Base-by-base conservation (phyloP, 2,113 vertebrate species). In the Entelurus aequoreus region DNA sequence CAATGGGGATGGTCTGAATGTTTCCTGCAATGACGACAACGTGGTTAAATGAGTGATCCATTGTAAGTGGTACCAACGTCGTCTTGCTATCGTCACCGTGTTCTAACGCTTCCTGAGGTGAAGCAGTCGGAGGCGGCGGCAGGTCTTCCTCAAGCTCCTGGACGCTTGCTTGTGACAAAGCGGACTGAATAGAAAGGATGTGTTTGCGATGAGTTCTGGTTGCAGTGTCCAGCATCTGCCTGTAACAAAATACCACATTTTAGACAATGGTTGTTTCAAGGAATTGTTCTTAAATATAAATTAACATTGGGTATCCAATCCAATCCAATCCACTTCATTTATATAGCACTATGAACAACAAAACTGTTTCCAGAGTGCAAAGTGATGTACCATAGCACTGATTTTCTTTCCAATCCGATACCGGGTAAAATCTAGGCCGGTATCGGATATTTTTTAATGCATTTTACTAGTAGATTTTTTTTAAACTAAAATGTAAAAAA, bases 1-100 rank as follows among this genome's bases (percentile, higher is more conserved):
- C 94, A 36, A 95, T 90, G 1, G 94, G 94, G 47, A 82, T 82
- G 0, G 93, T 95, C 78, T 89, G 87, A 79, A 95, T 85, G 65
- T 60, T 87, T 54, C 94, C 94, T 95, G 76, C 11, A 68, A 71
- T 5, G 2, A 44, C 38, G n/a, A 5, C 8, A 11, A 8, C 1
- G 1, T 1, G 35, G n/a, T n/a, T 2, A 57, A 13, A n/a, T 16
- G 12, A n/a, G 36, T 42, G 7, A 38, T n/a, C 3, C 37, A 11
- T 1, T 57, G 11, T 28, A 13, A 36, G 21, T 53, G 50, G 7
- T 8, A 19, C 8, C 21, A 15, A 37, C 2, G 4, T 15, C 11
- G 8, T 28, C n/a, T 10, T 4, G 19, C 5, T 1, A 8, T 60
- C n/a, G 8, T 44, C 42, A 91, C 90, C 90, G 83, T 72, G 63